phyloP scores from a whole-genome alignment of 2,797 vertebrate species.

The Bufotes viridis region DNA sequence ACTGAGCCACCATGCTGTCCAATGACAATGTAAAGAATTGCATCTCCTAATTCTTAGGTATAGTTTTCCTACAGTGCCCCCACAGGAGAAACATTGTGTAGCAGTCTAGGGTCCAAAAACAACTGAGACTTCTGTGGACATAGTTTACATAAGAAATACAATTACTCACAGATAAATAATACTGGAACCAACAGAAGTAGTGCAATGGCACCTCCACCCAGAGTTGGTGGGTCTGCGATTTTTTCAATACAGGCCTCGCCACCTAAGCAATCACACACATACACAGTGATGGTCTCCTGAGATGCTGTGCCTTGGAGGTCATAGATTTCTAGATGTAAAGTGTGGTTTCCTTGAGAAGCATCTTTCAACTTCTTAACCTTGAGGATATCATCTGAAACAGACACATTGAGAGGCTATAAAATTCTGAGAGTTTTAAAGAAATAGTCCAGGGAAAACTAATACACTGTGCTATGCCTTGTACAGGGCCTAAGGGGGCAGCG shows the following conservation, averaged over 20 bases:
- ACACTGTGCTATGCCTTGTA: too few species aligned
- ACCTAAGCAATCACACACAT: slow-evolving; percentile 72
- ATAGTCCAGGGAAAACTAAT: too few species aligned
- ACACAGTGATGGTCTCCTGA: slow-evolving; percentile 70
- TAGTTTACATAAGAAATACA: neutral
- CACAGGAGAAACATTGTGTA: neutral
- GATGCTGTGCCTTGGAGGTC: slow-evolving; percentile 68
- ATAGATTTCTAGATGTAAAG: slow-evolving; percentile 69
- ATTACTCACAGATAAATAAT: slow-evolving; percentile 69
- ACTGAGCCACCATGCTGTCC: too few species aligned
- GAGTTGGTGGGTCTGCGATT: neutral
- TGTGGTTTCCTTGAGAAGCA: slow-evolving; percentile 57
- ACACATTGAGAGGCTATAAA: neutral
- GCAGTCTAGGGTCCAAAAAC: neutral
- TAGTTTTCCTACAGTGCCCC: neutral
- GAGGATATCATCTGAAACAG: slow-evolving; percentile 38
- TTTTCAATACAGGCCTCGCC: slow-evolving; percentile 59
- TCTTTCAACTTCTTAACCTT: slow-evolving; percentile 40
- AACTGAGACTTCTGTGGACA: neutral
- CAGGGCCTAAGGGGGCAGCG: too few species aligned
- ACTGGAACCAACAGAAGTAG: slow-evolving; percentile 61
- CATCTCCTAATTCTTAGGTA: neutral
- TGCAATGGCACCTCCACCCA: slow-evolving; percentile 48
- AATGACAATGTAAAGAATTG: neutral
- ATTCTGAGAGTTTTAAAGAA: too few species aligned